These are phyloP conservation scores for Noctua fimbriata DNA, from an alignment of 2,888 invertebrate genomes.

Conservation along the genomic window DNA sequence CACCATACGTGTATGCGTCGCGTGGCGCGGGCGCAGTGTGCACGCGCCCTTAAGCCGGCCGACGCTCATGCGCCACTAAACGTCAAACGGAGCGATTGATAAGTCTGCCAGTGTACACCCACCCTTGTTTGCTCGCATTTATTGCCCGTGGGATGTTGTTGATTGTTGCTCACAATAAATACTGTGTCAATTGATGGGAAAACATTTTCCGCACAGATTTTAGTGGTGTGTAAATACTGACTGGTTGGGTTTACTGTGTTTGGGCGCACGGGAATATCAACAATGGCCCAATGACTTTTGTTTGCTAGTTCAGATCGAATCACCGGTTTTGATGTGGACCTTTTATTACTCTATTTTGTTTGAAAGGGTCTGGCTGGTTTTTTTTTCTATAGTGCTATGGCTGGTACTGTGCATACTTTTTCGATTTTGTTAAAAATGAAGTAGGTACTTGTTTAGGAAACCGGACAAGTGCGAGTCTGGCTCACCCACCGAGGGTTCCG, in stretches of 20 bases:
- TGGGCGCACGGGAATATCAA: constrained; percentile 27
- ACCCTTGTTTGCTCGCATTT: constrained; percentile 80
- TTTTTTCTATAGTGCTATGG: not conserved
- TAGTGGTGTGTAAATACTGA: constrained; percentile 62
- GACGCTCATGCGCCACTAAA: constrained; percentile 81
- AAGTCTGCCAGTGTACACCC: constrained; percentile 75
- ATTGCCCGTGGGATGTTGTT: constrained; percentile 79
- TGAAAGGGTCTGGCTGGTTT: too few species aligned
- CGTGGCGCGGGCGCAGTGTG: constrained; percentile 74
- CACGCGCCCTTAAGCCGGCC: constrained; percentile 82
- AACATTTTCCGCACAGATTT: constrained; percentile 77
- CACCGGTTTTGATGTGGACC: not conserved
- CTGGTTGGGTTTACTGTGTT: constrained; percentile 51
- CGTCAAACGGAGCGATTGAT: constrained; percentile 85
- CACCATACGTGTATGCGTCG: constrained; percentile 54
- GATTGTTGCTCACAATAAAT: constrained; percentile 73
- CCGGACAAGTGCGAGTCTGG: not conserved
- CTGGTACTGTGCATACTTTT: not conserved
- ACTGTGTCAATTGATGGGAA: constrained; percentile 76
- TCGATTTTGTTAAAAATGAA: not conserved
- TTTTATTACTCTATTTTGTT: constrained; percentile 20
- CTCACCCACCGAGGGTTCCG: not conserved
- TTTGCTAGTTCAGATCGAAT: constrained; percentile 30
- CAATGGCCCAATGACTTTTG: not conserved
- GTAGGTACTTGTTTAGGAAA: not conserved